phyloP scores from a whole-genome alignment of 1,140 invertebrate species.

The Eulimnadia texana region DNA sequence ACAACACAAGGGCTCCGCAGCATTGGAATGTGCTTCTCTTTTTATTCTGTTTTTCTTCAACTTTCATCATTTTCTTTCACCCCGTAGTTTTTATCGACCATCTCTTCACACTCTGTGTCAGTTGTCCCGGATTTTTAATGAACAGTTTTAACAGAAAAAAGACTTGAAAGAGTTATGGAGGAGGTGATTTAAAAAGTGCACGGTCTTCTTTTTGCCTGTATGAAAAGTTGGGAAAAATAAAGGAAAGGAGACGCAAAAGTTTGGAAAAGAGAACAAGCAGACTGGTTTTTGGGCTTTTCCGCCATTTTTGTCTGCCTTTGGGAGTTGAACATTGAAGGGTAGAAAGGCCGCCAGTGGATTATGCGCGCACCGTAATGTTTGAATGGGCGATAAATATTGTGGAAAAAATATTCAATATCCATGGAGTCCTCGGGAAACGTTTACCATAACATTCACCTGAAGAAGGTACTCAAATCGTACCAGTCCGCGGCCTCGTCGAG shows the following conservation, averaged over 20 bases:
- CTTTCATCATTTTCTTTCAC: too few relatives aligned
- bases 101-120: too few relatives aligned
- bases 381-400: neutral
- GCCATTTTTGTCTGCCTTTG: neutral
- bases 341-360: neutral
- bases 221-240: too few relatives aligned
- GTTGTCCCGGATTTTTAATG: too few relatives aligned
- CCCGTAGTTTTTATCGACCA: too few relatives aligned
- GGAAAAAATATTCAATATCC: neutral
- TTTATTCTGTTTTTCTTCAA: too few relatives aligned
- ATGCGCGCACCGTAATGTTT: neutral
- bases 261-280: too few relatives aligned
- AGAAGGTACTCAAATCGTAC: constrained; percentile 85
- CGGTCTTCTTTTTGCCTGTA: too few relatives aligned
- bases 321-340: neutral
- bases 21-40: neutral
- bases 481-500: constrained; percentile 60
- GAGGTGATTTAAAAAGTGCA: too few relatives aligned
- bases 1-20: neutral
- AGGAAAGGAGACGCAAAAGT: too few relatives aligned
- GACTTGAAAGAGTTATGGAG: too few relatives aligned
- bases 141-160: too few relatives aligned
- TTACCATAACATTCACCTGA: constrained; percentile 51
- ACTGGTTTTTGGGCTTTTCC: neutral
- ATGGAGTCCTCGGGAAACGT: neutral